phyloP scores from a whole-genome alignment of 2,888 invertebrate genomes.

The Coenonympha glycerion region DNA sequence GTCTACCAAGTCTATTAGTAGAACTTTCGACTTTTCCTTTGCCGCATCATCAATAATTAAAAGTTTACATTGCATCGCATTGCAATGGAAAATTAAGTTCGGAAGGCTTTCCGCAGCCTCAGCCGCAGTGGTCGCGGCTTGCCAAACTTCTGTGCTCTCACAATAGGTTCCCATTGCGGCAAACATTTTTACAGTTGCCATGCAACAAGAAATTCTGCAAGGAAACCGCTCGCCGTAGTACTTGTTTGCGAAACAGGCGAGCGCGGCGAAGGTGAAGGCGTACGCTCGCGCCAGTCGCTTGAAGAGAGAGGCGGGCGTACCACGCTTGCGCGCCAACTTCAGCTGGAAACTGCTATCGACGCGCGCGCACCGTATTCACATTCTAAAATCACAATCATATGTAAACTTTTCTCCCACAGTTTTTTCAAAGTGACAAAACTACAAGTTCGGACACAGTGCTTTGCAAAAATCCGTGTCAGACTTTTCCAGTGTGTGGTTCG shows the following conservation, averaged over 20 bases:
- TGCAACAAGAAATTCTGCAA: slow-evolving; percentile 70
- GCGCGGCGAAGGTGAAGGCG: slow-evolving; percentile 57
- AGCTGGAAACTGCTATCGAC: slow-evolving; percentile 29
- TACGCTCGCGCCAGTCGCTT: slow-evolving; percentile 58
- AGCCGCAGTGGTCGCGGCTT: slow-evolving; percentile 1
- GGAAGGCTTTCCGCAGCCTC: background rate
- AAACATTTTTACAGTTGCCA: slow-evolving; percentile 60
- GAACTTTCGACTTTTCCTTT: background rate
- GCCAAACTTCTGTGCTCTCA: background rate
- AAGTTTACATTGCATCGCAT: background rate
- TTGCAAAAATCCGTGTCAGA: slow-evolving; percentile 51
- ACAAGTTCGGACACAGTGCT: slow-evolving; percentile 38
- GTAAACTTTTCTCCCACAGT: background rate
- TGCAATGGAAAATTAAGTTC: too few relatives aligned
- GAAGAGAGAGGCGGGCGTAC: slow-evolving; percentile 59
- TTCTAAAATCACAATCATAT: slow-evolving; percentile 11
- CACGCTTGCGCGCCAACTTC: slow-evolving; percentile 37
- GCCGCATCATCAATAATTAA: background rate
- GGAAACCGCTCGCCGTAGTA: slow-evolving; percentile 55
- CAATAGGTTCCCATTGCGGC: slow-evolving; percentile 28
- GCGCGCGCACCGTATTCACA: slow-evolving; percentile 36
- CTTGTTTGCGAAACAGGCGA: slow-evolving; percentile 56
- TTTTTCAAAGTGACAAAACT: slow-evolving; percentile 32
- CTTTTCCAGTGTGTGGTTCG: slow-evolving; percentile 32
- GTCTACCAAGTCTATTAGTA: background rate